Percentiles rank a stretch among this genome's conserved stretches.
Evolutionary conservation across 2,888 invertebrate species (phyloP).

Genomic region (Dicycla oo): DNA sequence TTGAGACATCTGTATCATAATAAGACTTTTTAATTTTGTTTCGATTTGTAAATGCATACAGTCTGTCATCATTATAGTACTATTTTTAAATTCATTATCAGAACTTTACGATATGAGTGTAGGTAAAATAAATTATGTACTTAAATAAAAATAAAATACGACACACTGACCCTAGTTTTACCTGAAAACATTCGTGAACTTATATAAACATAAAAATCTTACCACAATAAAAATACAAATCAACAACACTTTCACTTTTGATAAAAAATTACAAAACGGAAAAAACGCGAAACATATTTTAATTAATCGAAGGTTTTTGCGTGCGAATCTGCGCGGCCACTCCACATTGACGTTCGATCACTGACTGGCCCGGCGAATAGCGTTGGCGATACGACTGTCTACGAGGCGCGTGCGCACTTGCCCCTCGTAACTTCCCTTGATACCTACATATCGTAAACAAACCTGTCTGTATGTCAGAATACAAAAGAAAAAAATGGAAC

Average conservation of each 20-base stretch:
- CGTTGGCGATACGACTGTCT: conserved; percentile 26
- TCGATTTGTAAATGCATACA: too few species aligned
- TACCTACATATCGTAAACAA: conserved; percentile 39
- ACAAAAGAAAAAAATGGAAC: conserved; percentile 12
- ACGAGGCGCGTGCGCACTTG: conserved; percentile 43
- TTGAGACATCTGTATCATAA: too few species aligned
- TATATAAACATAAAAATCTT: conserved; percentile 10
- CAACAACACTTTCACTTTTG: conserved; percentile 18
- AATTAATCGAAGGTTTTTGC: conserved; percentile 24
- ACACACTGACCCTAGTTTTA: too few species aligned
- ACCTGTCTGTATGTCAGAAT: conserved; percentile 26
- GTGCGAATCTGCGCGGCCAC: conserved; percentile 26
- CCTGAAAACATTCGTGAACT: neutral
- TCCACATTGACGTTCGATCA: conserved; percentile 46
- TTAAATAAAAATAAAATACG: too few species aligned
- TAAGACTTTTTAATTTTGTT: too few species aligned
- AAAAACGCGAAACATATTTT: conserved; percentile 24
- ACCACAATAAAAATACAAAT: conserved; percentile 16
- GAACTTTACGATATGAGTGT: too few species aligned
- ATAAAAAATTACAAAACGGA: conserved; percentile 11
- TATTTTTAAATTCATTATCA: too few species aligned
- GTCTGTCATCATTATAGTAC: too few species aligned
- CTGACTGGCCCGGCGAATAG: conserved; percentile 35
- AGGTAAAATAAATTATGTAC: too few species aligned
- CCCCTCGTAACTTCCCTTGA: conserved; percentile 42